Percentiles rank a stretch among this genome's conserved stretches.
Evolutionary conservation across 1,140 invertebrate genomes (phyloP).

Genomic region (Zaprionus inermis): DNA sequence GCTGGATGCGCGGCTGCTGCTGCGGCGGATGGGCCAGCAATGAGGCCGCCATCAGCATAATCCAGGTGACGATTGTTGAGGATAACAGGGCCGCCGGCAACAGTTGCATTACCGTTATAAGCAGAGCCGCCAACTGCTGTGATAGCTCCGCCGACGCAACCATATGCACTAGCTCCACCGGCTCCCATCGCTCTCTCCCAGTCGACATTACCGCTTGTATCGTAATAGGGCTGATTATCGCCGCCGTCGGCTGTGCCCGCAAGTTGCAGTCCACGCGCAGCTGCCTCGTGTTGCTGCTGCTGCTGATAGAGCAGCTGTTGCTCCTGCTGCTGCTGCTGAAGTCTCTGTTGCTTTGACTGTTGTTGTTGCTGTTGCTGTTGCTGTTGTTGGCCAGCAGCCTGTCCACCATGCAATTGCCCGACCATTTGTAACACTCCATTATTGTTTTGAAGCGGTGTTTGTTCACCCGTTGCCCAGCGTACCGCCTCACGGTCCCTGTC

Average conservation of each 20-base stretch:
- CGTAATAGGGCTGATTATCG: slow-evolving; percentile 84
- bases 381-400: slow-evolving; percentile 84
- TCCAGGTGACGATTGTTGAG: slow-evolving; percentile 74
- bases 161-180: slow-evolving; percentile 84
- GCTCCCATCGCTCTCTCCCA: slow-evolving; percentile 83
- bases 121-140: slow-evolving; percentile 73
- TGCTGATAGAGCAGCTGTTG: slow-evolving; percentile 66
- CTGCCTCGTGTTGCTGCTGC: slow-evolving; percentile 74
- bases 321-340: slow-evolving; percentile 58
- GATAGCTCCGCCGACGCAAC: slow-evolving; percentile 77
- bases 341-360: slow-evolving; percentile 47
- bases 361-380: slow-evolving; percentile 68
- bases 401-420: slow-evolving; percentile 84
- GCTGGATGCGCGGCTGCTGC: slow-evolving; percentile 45
- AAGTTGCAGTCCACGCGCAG: slow-evolving; percentile 72
- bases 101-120: slow-evolving; percentile 77
- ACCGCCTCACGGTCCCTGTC: slow-evolving; percentile 88
- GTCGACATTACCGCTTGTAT: slow-evolving; percentile 84
- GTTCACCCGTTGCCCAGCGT: slow-evolving; percentile 87
- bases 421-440: slow-evolving; percentile 84
- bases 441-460: slow-evolving; percentile 86
- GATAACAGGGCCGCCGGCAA: slow-evolving; percentile 62
- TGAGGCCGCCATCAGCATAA: slow-evolving; percentile 78
- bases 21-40: slow-evolving; percentile 79
- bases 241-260: slow-evolving; percentile 70